Base-by-base conservation (phyloP, 2,113 vertebrate genomes). In the Crotalus horridus region DNA sequence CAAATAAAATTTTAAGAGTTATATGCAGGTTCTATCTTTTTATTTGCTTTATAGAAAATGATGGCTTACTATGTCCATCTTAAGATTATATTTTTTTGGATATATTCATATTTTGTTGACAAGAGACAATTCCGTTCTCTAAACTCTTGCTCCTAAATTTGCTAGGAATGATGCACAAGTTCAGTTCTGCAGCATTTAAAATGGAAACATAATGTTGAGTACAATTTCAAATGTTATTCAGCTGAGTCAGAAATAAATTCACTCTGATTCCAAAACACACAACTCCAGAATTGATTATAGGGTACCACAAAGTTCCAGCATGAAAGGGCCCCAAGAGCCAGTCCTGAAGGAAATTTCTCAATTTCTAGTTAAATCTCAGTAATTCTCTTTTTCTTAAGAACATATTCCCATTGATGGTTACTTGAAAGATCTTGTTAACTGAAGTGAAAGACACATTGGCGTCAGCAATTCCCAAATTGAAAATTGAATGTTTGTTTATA, bases 1-100 rank as follows among this genome's bases (percentile, higher is more conserved):
- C 61, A 94, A 95, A 93, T 89, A 90, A 92, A 95, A 51, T 89
- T 90, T 90, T 91, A 94, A 48, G 46, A 92, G 26, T 11, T 87
- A 59, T 0, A 0, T 43, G 85, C 51, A 85, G 48, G 93, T 91
- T 93, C 54, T 61, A 48, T 54, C 87, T 94, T 20, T 89, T 92
- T 90, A 93, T 93, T 59, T 96, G n/a, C 29, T 93, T 46, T 95
- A 43, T 29, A 91, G 92, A 92, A 48, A 90, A 92, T 48, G 89
- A 92, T 90, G 17, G 59, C 89, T 94, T 92, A 39, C 46, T 23
- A 93, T 96, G 55, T 2, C 93, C 15, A 89, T 95, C 91, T 90
- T 90, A 53, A 81, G 93, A 61, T 43, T 21, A 59, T 48, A 43
- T 51, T 91, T 87, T 59, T 21, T 92, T 43, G 85, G 88, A 12